These are phyloP conservation scores for Buphagus erythrorhynchus DNA, from an alignment of 2,797 vertebrate genomes.

Conservation along the genomic window DNA sequence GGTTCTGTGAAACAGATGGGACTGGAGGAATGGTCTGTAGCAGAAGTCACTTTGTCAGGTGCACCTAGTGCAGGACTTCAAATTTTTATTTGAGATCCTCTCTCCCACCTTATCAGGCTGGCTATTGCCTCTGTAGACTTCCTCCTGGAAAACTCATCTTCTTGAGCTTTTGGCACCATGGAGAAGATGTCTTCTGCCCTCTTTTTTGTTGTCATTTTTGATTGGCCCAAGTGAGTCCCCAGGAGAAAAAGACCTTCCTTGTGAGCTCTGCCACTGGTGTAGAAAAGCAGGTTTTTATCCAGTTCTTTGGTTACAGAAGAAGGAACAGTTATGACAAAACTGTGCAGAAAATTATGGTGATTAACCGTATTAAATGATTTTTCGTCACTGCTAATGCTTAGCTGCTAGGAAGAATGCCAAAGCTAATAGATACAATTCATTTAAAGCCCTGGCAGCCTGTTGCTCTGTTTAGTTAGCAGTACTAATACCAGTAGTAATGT, in stretches of 20 bases:
- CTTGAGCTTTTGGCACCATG: neutral
- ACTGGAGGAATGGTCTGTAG: neutral
- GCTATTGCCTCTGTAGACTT: neutral
- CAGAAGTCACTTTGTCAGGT: neutral
- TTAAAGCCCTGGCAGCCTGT: constrained; percentile 45
- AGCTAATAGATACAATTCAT: constrained; percentile 53
- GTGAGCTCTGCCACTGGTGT: neutral
- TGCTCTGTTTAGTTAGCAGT: constrained; percentile 34
- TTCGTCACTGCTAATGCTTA: constrained; percentile 23
- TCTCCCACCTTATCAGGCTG: neutral
- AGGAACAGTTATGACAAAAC: neutral
- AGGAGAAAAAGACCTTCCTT: neutral
- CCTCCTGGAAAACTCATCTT: neutral
- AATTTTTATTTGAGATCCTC: neutral
- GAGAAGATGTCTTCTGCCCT: neutral
- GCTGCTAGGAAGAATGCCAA: constrained; percentile 58
- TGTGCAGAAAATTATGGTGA: neutral
- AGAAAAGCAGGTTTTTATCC: neutral
- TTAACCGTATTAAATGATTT: constrained; percentile 42
- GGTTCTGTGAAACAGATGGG: neutral
- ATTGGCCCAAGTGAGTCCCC: neutral
- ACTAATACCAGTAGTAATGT: constrained; percentile 8
- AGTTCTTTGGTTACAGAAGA: neutral
- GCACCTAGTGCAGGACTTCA: neutral
- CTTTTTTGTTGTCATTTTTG: neutral